Evolutionary conservation across 2,797 vertebrate species (phyloP).

Genomic region (Halcyon leucocephala): DNA sequence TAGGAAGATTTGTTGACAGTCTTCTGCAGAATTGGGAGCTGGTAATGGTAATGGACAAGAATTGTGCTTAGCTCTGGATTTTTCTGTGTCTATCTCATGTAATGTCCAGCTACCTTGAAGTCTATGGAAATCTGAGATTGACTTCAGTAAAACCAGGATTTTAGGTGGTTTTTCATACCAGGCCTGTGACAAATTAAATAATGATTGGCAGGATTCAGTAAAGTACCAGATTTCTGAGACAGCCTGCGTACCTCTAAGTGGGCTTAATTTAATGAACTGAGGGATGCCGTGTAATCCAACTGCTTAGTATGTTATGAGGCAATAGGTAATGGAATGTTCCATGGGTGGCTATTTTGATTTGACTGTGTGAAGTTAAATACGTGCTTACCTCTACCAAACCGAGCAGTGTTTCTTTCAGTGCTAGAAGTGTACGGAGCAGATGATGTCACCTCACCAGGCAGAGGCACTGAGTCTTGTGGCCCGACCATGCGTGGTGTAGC

Average conservation of each 20-base stretch:
- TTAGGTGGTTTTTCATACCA: neutral
- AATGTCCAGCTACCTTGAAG: neutral
- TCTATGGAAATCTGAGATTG: neutral
- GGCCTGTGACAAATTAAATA: neutral
- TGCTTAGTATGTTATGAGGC: slow-evolving; percentile 24
- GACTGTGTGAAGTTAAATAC: neutral
- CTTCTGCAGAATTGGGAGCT: neutral
- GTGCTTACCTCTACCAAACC: neutral
- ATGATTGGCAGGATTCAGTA: neutral
- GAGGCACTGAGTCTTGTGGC: neutral
- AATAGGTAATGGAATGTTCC: slow-evolving; percentile 33
- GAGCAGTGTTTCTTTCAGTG: neutral
- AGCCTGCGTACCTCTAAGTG: neutral
- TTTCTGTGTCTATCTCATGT: neutral
- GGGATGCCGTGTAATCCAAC: slow-evolving; percentile 3
- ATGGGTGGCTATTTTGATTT: slow-evolving; percentile 37
- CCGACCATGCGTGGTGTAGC: neutral
- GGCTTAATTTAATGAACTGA: slow-evolving; percentile 25
- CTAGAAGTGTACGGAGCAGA: neutral
- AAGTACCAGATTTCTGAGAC: neutral
- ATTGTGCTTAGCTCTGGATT: neutral
- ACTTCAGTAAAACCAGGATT: neutral
- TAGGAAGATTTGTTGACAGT: neutral
- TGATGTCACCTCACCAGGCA: neutral
- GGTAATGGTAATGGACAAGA: neutral